These are phyloP conservation scores for Pteromalus puparum DNA, from an alignment of 1,140 invertebrate genomes.

Conservation along the genomic window DNA sequence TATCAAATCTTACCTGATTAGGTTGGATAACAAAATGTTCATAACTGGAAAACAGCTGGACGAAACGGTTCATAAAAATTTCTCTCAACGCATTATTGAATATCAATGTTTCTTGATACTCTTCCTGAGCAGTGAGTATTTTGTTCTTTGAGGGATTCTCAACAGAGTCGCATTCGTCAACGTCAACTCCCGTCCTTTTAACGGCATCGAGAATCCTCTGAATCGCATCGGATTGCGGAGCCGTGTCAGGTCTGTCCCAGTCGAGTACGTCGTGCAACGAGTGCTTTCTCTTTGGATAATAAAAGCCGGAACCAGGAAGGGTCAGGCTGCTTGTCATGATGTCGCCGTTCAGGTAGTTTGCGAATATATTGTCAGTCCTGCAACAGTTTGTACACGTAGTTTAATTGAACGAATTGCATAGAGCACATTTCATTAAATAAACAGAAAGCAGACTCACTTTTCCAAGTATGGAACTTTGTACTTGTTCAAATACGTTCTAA, in stretches of 20 bases:
- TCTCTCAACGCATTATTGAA: slow-evolving; percentile 96
- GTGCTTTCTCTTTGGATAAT: slow-evolving; percentile 81
- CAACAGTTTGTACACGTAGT: slow-evolving; percentile 58
- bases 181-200: slow-evolving; percentile 82
- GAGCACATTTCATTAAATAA: slow-evolving; percentile 26
- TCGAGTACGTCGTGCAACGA: slow-evolving; percentile 85
- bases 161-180: slow-evolving; percentile 78
- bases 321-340: slow-evolving; percentile 78
- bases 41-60: slow-evolving; percentile 96
- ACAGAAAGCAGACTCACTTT: slow-evolving; percentile 66
- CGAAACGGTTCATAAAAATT: slow-evolving; percentile 97
- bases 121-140: slow-evolving; percentile 80
- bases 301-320: slow-evolving; percentile 73
- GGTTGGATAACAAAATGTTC: slow-evolving; percentile 98
- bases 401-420: not conserved
- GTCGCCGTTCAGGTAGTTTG: slow-evolving; percentile 74
- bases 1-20: slow-evolving; percentile 80
- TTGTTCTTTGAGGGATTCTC: slow-evolving; percentile 77
- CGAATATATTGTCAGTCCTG: slow-evolving; percentile 76
- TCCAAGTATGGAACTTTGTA: slow-evolving; percentile 78
- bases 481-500: slow-evolving; percentile 87
- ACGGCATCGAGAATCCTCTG: slow-evolving; percentile 88
- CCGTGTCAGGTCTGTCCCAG: slow-evolving; percentile 79
- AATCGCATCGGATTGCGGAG: slow-evolving; percentile 81
- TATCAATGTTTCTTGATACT: slow-evolving; percentile 89